These are phyloP conservation scores for Podarcis cretensis DNA, from an alignment of 2,113 vertebrate species.

Conservation along the genomic window DNA sequence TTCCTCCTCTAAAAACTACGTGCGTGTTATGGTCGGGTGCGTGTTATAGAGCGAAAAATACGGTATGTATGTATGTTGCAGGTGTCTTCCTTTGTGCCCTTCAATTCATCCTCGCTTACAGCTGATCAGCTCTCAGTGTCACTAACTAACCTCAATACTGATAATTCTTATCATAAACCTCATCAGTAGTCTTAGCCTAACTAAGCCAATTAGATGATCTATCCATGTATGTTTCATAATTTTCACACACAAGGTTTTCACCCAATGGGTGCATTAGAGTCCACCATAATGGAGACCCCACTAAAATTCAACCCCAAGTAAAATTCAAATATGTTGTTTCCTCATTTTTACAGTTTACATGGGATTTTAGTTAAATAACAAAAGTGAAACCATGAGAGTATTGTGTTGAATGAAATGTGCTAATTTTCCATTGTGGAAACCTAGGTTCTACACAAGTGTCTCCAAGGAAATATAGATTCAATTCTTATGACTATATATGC, in stretches of 20 bases:
- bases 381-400: not conserved
- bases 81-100: not conserved
- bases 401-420: not conserved
- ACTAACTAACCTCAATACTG: not conserved
- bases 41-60: too few relatives aligned
- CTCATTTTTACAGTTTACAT: not conserved
- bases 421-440: not conserved
- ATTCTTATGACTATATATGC: not conserved
- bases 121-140: conserved; percentile 3
- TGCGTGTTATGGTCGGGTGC: too few relatives aligned
- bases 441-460: not conserved
- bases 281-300: not conserved
- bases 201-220: conserved; percentile 30
- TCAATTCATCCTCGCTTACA: not conserved
- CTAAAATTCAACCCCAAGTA: not conserved
- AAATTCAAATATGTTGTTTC: not conserved
- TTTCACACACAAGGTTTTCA: conserved; percentile 34
- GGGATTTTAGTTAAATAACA: not conserved
- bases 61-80: not conserved
- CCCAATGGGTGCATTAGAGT: conserved; percentile 3
- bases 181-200: conserved; percentile 5
- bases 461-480: not conserved
- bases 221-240: not conserved
- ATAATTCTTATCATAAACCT: conserved; percentile 35
- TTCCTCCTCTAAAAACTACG: too few relatives aligned